Conservation (phyloP, 2,888 invertebrate species). For the Lasioglossum lativentre region DNA sequence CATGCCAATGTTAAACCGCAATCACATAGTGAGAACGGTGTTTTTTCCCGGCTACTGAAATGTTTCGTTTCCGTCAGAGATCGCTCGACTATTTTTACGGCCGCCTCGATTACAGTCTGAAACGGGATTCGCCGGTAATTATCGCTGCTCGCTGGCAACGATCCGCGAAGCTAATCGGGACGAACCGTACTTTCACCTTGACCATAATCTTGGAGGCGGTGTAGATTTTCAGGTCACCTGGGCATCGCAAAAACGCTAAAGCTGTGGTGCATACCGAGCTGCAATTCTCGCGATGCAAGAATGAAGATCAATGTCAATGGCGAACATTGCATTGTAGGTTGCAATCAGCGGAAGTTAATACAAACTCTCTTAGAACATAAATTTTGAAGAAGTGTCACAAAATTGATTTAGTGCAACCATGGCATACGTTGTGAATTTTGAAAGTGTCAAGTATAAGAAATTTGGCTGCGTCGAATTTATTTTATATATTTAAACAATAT, state of each 20-base stretch:
- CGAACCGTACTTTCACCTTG: conserved; percentile 61
- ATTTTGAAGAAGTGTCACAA: neutral
- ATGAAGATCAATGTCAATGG: neutral
- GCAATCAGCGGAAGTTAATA: neutral
- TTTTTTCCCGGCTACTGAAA: neutral
- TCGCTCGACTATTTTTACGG: neutral
- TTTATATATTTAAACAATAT: no score
- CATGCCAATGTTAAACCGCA: neutral
- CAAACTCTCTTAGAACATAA: neutral
- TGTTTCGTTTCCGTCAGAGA: neutral
- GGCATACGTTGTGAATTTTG: no score
- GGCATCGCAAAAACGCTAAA: neutral
- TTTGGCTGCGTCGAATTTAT: no score
- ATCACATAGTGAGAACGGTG: neutral
- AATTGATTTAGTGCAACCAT: neutral
- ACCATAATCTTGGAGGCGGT: conserved; percentile 54
- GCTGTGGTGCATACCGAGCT: neutral
- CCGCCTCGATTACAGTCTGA: neutral
- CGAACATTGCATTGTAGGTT: neutral
- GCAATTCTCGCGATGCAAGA: neutral
- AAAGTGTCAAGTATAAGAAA: no score
- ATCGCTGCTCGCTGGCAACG: conserved; percentile 14
- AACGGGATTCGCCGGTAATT: conserved; percentile 33
- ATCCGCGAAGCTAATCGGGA: conserved; percentile 36
- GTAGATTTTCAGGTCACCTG: neutral